These are phyloP conservation scores for Salticus scenicus DNA, from an alignment of 2,888 invertebrate genomes.

Conservation along the genomic window DNA sequence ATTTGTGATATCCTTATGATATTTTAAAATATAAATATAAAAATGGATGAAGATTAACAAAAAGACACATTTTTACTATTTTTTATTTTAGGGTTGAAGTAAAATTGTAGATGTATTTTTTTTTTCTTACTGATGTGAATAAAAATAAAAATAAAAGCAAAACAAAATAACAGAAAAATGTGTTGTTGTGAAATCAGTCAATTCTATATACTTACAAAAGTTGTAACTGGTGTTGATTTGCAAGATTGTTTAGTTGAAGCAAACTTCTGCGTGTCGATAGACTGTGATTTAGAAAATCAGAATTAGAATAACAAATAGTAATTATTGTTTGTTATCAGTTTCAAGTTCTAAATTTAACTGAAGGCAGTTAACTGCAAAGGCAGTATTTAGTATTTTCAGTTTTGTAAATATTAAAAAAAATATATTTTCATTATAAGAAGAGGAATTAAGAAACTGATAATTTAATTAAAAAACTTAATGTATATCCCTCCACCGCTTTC, in stretches of 20 bases:
- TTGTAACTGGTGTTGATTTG: constrained; percentile 83
- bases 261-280: constrained; percentile 82
- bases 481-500: constrained; percentile 35
- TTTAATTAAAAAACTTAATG: constrained; percentile 70
- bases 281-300: constrained; percentile 78
- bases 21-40: too few species aligned
- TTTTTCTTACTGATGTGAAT: too few species aligned
- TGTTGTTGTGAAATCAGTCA: constrained; percentile 49
- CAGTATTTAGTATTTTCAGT: not conserved
- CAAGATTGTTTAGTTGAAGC: constrained; percentile 84
- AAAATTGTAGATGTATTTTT: too few species aligned
- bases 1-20: too few species aligned
- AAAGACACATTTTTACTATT: too few species aligned
- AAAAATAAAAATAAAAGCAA: constrained; percentile 71
- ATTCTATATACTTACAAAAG: constrained; percentile 81
- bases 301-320: constrained; percentile 72
- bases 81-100: too few species aligned
- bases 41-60: too few species aligned
- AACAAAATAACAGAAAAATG: constrained; percentile 71
- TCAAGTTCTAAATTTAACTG: constrained; percentile 67
- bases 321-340: constrained; percentile 48
- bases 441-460: not conserved
- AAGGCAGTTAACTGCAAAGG: constrained; percentile 44
- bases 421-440: too few species aligned
- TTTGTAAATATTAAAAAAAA: too few species aligned